Evolutionary conservation across 2,113 vertebrate genomes (phyloP).

Genomic region (Sander lucioperca): DNA sequence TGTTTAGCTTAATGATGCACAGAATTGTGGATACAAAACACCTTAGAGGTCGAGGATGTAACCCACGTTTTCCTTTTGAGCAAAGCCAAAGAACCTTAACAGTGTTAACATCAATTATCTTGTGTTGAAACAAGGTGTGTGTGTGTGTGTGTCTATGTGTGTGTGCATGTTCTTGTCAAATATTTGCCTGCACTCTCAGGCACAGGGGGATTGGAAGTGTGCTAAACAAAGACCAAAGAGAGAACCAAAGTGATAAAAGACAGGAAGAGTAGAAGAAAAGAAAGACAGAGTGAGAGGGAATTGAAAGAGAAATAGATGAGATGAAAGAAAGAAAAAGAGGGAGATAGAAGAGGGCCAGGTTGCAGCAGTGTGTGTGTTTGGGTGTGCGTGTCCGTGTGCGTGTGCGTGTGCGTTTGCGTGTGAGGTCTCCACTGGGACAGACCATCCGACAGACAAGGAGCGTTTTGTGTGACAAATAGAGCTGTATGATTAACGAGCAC

Average conservation of each 20-base stretch:
- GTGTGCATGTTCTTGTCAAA: slow-evolving; percentile 74
- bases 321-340: slow-evolving; percentile 74
- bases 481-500: slow-evolving; percentile 80
- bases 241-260: slow-evolving; percentile 83
- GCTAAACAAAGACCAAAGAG: slow-evolving; percentile 74
- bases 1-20: not conserved
- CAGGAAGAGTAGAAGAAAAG: slow-evolving; percentile 82
- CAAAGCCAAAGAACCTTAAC: slow-evolving; percentile 33
- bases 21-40: slow-evolving; percentile 18
- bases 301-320: slow-evolving; percentile 77
- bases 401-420: slow-evolving; percentile 34
- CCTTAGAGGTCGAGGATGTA: slow-evolving; percentile 18
- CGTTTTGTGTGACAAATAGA: slow-evolving; percentile 78
- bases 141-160: slow-evolving; percentile 33
- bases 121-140: slow-evolving; percentile 58
- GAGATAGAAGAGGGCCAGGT: slow-evolving; percentile 68
- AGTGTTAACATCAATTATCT: slow-evolving; percentile 34
- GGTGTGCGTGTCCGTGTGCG: not conserved
- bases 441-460: slow-evolving; percentile 69
- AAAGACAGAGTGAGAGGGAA: slow-evolving; percentile 74
- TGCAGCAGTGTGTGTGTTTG: slow-evolving; percentile 52
- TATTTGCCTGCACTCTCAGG: slow-evolving; percentile 82
- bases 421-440: slow-evolving; percentile 56
- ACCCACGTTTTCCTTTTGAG: slow-evolving; percentile 25
- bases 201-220: slow-evolving; percentile 60